phyloP scores from a whole-genome alignment of 2,113 vertebrate species.

The Gobio gobio region DNA sequence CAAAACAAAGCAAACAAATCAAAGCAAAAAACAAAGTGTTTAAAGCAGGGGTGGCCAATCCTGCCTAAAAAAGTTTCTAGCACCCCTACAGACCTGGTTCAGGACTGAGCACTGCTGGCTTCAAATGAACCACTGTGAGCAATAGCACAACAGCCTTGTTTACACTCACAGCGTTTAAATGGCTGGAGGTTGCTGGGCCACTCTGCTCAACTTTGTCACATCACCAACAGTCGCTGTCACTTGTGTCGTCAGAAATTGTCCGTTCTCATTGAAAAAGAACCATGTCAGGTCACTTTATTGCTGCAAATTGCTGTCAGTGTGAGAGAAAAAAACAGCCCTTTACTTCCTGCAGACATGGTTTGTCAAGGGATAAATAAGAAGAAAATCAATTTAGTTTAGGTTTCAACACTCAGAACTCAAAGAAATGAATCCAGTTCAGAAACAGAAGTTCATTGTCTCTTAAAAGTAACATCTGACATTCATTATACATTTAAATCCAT shows the following conservation, averaged over 20 bases:
- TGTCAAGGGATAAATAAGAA: neutral
- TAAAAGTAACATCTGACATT: slow-evolving; percentile 5
- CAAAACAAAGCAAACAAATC: neutral
- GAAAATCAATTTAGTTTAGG: slow-evolving; percentile 8
- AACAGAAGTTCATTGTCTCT: neutral
- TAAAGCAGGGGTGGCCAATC: neutral
- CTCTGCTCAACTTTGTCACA: neutral
- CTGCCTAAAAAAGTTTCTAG: neutral
- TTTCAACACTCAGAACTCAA: neutral
- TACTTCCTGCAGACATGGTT: neutral
- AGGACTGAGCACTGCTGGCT: neutral
- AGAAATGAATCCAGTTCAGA: neutral
- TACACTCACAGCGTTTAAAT: neutral
- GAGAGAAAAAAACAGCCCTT: neutral
- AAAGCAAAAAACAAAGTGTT: neutral
- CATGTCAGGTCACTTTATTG: too few relatives aligned
- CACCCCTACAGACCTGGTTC: neutral
- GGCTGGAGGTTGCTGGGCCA: neutral
- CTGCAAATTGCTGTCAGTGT: neutral
- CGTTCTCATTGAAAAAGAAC: neutral
- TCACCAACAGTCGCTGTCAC: neutral
- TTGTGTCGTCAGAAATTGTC: neutral
- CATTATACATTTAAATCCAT: slow-evolving; percentile 28
- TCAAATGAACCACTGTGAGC: neutral
- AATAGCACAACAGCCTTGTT: neutral